These are phyloP conservation scores for Ramazzottius varieornatus DNA, from an alignment of 2,888 invertebrate genomes.

Conservation along the genomic window DNA sequence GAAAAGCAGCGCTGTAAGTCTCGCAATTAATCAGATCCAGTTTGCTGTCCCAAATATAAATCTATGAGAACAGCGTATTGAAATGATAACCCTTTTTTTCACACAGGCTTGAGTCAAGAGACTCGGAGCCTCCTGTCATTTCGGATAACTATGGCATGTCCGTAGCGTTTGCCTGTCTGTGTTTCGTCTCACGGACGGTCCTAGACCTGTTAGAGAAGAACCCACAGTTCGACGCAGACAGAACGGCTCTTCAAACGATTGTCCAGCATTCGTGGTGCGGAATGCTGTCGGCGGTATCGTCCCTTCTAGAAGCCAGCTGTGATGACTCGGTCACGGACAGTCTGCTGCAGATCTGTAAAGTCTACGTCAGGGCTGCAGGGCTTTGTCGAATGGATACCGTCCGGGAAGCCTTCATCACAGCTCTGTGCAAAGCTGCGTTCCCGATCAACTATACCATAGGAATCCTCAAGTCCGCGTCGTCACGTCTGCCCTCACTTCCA, in stretches of 20 bases:
- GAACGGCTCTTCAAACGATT: background rate
- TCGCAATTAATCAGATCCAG: background rate
- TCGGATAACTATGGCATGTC: conserved; percentile 95
- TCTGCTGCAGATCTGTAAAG: conserved; percentile 67
- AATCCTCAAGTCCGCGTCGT: conserved; percentile 33
- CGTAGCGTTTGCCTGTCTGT: conserved; percentile 65
- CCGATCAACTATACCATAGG: conserved; percentile 81
- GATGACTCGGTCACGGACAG: conserved; percentile 75
- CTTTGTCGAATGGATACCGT: conserved; percentile 45
- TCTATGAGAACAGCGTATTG: too few species aligned
- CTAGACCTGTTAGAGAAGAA: background rate
- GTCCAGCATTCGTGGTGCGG: conserved; percentile 4
- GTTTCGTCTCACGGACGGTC: background rate
- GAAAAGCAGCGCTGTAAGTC: background rate
- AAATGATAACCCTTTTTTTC: too few species aligned
- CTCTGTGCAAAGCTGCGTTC: conserved; percentile 79
- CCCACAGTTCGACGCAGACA: background rate
- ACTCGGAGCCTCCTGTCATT: conserved; percentile 74
- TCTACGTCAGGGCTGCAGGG: conserved; percentile 64
- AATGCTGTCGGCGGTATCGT: conserved; percentile 1
- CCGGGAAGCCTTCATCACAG: conserved; percentile 73
- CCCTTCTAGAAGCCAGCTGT: conserved; percentile 31
- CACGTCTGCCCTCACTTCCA: background rate
- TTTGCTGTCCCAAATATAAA: too few species aligned
- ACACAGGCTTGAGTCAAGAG: conserved; percentile 72